Evolutionary conservation across 2,113 vertebrate genomes (phyloP), one percentile per base, ranked within the genome.

Genomic region (Saguinus midas): DNA sequence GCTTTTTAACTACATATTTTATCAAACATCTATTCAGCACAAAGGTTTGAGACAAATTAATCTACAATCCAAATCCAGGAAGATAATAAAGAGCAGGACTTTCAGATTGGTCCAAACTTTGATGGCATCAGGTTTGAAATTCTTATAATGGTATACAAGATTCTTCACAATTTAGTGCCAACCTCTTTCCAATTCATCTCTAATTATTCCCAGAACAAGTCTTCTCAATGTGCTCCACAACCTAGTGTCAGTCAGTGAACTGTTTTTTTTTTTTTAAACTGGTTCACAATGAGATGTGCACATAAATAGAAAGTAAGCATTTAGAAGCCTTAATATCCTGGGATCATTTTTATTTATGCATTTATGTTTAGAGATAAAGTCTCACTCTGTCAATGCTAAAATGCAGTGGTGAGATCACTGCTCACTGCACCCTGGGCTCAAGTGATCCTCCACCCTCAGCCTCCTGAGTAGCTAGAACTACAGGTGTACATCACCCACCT

Each of bases 11-110:
- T 35, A 57, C 20, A 50, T 20, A 6, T 72, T 93, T 92, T 48
- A 88, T 72, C 78, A 68, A 85, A 68, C 9, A 73, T 68, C 11
- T 35, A 50, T 61, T 88, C 27, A 85, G 13, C 57, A 93, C 18
- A 55, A 76, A 94, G 58, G 8, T 70, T 48, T 94, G 43, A 76
- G 91, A 84, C 32, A 82, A 35, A 32, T 78, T 82, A 76, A 37
- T n/a, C 64, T 80, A 58, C 8, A 37, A 27, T 21, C 9, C 7
- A 87, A 93, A 72, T 50, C 35, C 16, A 96, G 43, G 35, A n/a
- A 89, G 55, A 84, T 79, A 75, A 89, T 1, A 45, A 58, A 82
- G 48, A 93, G 14, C 48, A 82, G 25, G 12, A 25, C 78, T 75
- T 75, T 37, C 14, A 86, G n/a, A 87, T 7, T 17, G 18, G 14